phyloP scores from a whole-genome alignment of 1,140 invertebrate species.

The Colletes latitarsis region DNA sequence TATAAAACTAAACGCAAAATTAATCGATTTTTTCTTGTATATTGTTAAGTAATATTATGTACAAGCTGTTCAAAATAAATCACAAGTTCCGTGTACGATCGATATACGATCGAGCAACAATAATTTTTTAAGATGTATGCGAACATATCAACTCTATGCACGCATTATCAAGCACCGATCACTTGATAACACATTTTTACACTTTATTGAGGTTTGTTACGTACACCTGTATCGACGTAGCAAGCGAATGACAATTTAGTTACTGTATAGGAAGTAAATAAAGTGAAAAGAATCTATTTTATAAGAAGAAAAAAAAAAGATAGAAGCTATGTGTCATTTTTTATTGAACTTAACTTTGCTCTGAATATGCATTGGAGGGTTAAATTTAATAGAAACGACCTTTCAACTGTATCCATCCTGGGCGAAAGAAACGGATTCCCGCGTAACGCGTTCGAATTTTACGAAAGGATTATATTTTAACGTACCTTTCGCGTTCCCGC shows the following conservation, averaged over 20 bases:
- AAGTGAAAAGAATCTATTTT: constrained; percentile 8
- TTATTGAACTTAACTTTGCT: neutral
- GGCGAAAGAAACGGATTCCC: neutral
- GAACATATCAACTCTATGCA: constrained; percentile 21
- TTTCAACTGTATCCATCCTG: too few relatives aligned
- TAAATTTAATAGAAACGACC: too few relatives aligned
- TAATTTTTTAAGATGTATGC: neutral
- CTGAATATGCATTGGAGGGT: constrained; percentile 5
- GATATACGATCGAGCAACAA: neutral
- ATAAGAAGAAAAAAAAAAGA: constrained; percentile 1
- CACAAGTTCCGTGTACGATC: neutral
- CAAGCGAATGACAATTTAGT: neutral
- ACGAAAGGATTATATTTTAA: too few relatives aligned
- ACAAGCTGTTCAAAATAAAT: constrained; percentile 10
- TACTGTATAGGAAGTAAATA: neutral
- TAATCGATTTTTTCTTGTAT: neutral
- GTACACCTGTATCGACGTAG: constrained; percentile 1
- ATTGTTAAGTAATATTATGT: constrained; percentile 1
- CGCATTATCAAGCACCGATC: neutral
- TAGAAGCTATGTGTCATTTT: neutral
- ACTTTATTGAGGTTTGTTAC: neutral
- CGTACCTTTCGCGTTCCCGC: constrained; percentile 90
- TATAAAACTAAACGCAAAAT: neutral
- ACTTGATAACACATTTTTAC: neutral
- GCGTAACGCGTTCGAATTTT: too few relatives aligned